phyloP scores from a whole-genome alignment of 2,113 vertebrate species.

The Okapia johnstoni region DNA sequence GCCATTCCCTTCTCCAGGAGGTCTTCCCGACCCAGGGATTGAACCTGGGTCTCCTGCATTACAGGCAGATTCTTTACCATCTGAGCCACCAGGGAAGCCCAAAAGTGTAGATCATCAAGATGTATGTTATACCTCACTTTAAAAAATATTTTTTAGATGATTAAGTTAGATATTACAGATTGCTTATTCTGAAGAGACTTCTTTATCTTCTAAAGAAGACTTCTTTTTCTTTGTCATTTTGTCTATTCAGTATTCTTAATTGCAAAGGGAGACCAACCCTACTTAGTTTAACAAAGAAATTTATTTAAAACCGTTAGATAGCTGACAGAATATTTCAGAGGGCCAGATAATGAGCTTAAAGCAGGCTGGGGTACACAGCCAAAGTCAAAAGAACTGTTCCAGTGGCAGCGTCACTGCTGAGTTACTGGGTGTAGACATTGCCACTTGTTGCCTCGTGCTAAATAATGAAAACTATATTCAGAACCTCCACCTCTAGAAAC shows the following conservation, averaged over 20 bases:
- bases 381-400: neutral
- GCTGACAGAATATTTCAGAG: neutral
- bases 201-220: neutral
- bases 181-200: neutral
- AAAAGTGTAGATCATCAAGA: neutral
- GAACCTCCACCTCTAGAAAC: neutral
- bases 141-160: neutral
- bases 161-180: neutral
- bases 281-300: neutral
- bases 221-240: neutral
- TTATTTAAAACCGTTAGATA: neutral
- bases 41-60: neutral
- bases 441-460: neutral
- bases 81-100: neutral
- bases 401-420: neutral
- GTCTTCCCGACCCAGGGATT: neutral
- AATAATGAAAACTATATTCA: neutral
- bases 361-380: neutral
- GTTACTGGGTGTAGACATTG: neutral
- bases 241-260: slow-evolving; percentile 12
- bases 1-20: neutral
- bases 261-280: neutral
- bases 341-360: neutral
- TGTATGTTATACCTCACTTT: neutral
- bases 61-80: neutral